Conservation (phyloP, 2,888 invertebrate genomes). For the Diabrotica balteata region DNA sequence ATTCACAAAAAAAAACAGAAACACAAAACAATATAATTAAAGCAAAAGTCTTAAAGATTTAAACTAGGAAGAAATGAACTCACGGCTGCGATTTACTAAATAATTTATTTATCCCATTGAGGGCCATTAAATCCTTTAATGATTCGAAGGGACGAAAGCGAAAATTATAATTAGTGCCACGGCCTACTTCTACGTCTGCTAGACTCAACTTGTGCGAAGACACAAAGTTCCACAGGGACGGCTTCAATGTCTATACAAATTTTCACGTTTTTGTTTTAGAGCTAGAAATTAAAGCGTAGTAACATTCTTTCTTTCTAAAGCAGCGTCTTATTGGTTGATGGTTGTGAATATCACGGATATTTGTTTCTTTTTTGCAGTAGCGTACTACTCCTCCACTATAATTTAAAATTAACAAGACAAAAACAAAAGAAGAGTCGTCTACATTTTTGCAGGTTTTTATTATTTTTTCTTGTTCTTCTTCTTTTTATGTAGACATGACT, state of each 20-base stretch:
- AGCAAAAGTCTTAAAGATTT: background rate
- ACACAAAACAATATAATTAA: background rate
- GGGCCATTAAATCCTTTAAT: conserved; percentile 21
- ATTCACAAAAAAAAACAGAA: background rate
- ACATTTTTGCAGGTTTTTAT: no score
- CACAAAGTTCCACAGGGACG: background rate
- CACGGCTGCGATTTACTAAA: conserved; percentile 19
- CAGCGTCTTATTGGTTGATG: no score
- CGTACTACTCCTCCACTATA: no score
- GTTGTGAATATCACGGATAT: no score
- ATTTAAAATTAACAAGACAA: no score
- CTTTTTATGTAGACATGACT: no score
- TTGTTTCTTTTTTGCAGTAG: no score
- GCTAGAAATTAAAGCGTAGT: no score
- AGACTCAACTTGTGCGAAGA: background rate
- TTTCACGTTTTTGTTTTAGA: background rate
- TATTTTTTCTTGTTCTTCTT: no score
- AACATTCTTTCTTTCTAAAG: no score
- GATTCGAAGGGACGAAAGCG: conserved; percentile 22
- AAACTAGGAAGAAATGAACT: background rate
- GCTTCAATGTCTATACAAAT: background rate
- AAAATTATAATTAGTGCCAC: conserved; percentile 29
- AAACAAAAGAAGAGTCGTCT: no score
- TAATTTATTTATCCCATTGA: conserved; percentile 25
- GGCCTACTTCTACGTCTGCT: conserved; percentile 17